Evolutionary conservation across 2,113 vertebrate species (phyloP).

Genomic region (Campylomormyrus numenius): DNA sequence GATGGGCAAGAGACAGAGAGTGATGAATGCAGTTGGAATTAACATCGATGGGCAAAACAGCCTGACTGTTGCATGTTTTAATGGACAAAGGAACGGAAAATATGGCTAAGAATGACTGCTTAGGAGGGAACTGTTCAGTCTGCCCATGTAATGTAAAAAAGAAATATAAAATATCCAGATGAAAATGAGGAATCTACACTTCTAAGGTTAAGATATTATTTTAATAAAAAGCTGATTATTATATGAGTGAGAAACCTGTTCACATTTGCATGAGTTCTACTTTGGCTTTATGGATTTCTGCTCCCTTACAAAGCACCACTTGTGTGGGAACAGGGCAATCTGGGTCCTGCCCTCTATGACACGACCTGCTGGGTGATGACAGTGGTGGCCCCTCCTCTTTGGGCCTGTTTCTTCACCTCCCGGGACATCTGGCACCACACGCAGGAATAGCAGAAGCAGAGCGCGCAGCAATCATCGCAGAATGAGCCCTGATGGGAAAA

Average conservation of each 20-base stretch:
- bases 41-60: neutral
- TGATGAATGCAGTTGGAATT: neutral
- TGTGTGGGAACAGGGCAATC: neutral
- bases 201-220: too few relatives aligned
- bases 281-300: neutral
- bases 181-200: too few relatives aligned
- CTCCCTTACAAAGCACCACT: neutral
- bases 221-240: neutral
- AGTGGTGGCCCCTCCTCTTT: neutral
- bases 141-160: neutral
- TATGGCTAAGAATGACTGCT: neutral
- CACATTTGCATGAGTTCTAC: neutral
- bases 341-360: neutral
- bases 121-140: neutral
- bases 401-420: slow-evolving; percentile 49
- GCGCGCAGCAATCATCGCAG: slow-evolving; percentile 51
- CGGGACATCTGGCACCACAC: slow-evolving; percentile 68
- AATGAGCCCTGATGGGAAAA: slow-evolving; percentile 49
- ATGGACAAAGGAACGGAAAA: neutral
- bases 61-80: neutral
- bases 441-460: slow-evolving; percentile 51
- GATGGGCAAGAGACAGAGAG: neutral
- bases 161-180: too few relatives aligned
- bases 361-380: slow-evolving; percentile 47
- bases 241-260: neutral